Percentiles rank a stretch among this genome's conserved stretches.
Conservation (phyloP, 2,113 vertebrate species). For the Myotis davidii region DNA sequence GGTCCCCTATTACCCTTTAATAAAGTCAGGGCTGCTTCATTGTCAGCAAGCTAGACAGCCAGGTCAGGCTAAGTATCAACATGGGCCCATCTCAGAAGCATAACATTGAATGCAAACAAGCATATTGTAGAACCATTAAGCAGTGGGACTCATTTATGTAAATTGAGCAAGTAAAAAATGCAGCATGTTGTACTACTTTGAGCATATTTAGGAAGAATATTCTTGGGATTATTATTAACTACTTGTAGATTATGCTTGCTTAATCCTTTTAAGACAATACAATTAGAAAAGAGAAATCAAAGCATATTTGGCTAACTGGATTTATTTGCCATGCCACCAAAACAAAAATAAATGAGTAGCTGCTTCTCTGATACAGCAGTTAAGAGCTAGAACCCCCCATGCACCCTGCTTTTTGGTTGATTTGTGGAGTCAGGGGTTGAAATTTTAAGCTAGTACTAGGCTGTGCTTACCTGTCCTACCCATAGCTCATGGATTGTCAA, state of each 20-base stretch:
- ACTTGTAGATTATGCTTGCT: background rate
- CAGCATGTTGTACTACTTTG: conserved; percentile 40
- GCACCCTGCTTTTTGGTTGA: background rate
- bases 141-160: background rate
- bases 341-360: background rate
- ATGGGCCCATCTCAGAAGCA: background rate
- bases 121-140: background rate
- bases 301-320: background rate
- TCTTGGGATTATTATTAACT: background rate
- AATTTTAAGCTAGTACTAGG: background rate
- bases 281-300: conserved; percentile 44
- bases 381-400: background rate
- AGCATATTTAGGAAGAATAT: conserved; percentile 15
- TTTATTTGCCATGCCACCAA: background rate
- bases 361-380: background rate
- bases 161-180: background rate
- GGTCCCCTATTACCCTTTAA: background rate
- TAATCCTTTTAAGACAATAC: background rate
- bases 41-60: background rate
- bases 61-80: background rate
- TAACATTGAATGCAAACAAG: background rate
- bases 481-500: background rate
- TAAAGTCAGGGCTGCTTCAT: background rate
- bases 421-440: background rate
- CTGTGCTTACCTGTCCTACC: background rate